Evolutionary conservation across 1,140 invertebrate genomes (phyloP), one percentile per base, ranked within the genome.

Genomic region (Dreissena polymorpha): DNA sequence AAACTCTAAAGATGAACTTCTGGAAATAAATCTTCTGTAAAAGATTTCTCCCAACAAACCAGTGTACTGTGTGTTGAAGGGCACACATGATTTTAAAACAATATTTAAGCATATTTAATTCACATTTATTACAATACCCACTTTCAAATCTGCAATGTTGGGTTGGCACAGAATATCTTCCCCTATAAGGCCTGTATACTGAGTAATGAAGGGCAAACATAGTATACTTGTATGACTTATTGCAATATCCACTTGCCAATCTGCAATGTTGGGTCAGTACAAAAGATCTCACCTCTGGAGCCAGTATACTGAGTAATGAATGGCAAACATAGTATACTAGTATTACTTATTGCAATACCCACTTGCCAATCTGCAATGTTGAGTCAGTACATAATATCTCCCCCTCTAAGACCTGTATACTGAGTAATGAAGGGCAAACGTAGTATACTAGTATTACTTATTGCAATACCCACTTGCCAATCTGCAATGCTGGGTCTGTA

Each of bases 371-470:
- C 92, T 99, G 98, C 83, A 99, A 92, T 0, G 98, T 99, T 10
- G 99, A 98, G 93, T 99, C 98, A 13, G 99, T 99, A 49, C 97
- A 97, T 94, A 98, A 99, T 64, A 99, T 96, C 78, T 96, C 95
- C 14, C 96, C 98, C 98, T 92, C 97, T 96, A 92, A 99, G 99
- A 1, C 97, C 97, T 0, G 97, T 98, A 57, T 96, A 96, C 93
- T 99, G 97, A 0, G 98, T 99, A 83, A 99, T 96, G 92, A 96
- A 99, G n/a, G n/a, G n/a, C n/a, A n/a, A n/a, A n/a, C n/a, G n/a
- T n/a, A n/a, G n/a, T n/a, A n/a, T n/a, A n/a, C n/a, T n/a, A n/a
- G n/a, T n/a, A n/a, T n/a, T n/a, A n/a, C n/a, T n/a, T n/a, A n/a
- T n/a, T n/a, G 0, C 98, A 60, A 60, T 64, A 84, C 79, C 85